These are phyloP conservation scores for Elgonia sp. DNA, from an alignment of 2,888 invertebrate genomes.

Conservation along the genomic window DNA sequence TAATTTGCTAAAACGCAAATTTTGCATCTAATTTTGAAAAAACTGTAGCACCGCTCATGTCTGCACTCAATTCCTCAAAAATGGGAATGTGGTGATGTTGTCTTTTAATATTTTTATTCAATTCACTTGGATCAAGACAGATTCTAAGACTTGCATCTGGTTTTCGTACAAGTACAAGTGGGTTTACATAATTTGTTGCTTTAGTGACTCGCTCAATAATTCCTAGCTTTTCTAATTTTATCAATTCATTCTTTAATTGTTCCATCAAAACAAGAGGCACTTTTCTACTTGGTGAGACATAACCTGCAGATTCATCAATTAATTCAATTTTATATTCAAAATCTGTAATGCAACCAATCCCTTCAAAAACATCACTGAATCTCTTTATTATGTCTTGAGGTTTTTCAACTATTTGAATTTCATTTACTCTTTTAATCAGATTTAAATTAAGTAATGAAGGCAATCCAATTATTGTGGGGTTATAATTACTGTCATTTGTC, in stretches of 20 bases:
- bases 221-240: constrained; percentile 52
- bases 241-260: constrained; percentile 70
- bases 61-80: constrained; percentile 79
- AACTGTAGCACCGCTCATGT: constrained; percentile 76
- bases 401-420: too few relatives aligned
- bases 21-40: constrained; percentile 79
- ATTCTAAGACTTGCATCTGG: constrained; percentile 66
- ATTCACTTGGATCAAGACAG: constrained; percentile 75
- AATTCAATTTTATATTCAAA: constrained; percentile 77
- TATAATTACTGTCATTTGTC: not conserved
- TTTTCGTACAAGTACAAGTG: constrained; percentile 74
- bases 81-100: constrained; percentile 79
- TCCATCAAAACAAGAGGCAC: constrained; percentile 71
- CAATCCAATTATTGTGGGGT: constrained; percentile 46
- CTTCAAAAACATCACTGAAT: constrained; percentile 65
- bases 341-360: constrained; percentile 72
- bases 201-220: constrained; percentile 74
- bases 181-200: constrained; percentile 76
- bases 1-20: constrained; percentile 79
- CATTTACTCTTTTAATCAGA: constrained; percentile 44
- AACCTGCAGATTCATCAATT: constrained; percentile 64
- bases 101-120: constrained; percentile 80
- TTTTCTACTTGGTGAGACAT: constrained; percentile 50
- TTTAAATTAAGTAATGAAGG: constrained; percentile 45
- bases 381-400: too few relatives aligned